phyloP scores from a whole-genome alignment of 2,113 vertebrate species.

The Otis tarda region DNA sequence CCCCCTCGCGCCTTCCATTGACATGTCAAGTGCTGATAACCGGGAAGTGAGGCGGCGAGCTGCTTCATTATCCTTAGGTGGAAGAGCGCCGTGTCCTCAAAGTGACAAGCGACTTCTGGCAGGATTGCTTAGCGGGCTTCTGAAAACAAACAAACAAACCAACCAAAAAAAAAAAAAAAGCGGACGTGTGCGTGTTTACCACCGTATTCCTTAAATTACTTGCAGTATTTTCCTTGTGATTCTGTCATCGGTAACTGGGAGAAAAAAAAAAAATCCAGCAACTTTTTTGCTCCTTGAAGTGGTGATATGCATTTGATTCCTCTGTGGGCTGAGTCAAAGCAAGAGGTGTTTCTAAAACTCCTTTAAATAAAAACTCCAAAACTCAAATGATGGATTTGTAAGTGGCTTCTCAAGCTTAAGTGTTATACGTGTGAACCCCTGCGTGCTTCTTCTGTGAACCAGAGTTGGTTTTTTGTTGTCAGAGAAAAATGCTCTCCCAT shows the following conservation, averaged over 20 bases:
- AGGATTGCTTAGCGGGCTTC: neutral
- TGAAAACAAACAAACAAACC: neutral
- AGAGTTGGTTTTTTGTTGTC: neutral
- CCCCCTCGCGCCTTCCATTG: slow-evolving; percentile 38
- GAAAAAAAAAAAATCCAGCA: neutral
- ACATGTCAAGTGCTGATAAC: slow-evolving; percentile 57
- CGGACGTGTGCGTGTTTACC: neutral
- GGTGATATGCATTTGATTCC: neutral
- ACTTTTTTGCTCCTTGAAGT: neutral
- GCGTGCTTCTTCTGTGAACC: neutral
- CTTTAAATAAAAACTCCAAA: neutral
- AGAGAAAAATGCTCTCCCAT: neutral
- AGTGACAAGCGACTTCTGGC: slow-evolving; percentile 34
- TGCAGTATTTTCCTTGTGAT: neutral
- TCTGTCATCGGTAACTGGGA: neutral
- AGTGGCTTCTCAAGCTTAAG: neutral
- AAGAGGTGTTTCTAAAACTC: neutral
- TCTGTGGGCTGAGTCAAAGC: neutral
- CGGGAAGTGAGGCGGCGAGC: slow-evolving; percentile 15
- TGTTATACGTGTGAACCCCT: neutral
- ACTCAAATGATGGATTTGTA: neutral
- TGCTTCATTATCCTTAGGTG: slow-evolving; percentile 57
- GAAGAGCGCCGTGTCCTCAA: slow-evolving; percentile 14
- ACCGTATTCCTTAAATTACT: neutral
- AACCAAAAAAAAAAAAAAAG: neutral